Evolutionary conservation across 1,140 invertebrate species (phyloP).

Genomic region (Drosophila fuyamai): DNA sequence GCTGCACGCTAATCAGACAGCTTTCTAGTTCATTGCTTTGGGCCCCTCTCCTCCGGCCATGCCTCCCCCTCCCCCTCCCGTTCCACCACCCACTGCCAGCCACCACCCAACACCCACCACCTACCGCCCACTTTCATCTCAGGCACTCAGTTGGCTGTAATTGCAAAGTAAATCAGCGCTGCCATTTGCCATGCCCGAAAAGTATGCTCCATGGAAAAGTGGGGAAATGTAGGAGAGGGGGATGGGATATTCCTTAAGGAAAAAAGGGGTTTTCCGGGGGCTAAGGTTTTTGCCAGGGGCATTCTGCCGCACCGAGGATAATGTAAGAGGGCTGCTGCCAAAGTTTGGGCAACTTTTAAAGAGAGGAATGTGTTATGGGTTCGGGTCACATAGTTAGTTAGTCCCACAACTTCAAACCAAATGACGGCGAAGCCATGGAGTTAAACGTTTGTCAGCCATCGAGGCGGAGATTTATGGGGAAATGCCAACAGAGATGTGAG

Average conservation of each 20-base stretch:
- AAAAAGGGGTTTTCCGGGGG: background rate
- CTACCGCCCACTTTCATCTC: slow-evolving; percentile 23
- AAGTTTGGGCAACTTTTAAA: slow-evolving; percentile 75
- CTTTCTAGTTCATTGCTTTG: slow-evolving; percentile 81
- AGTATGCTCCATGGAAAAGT: slow-evolving; percentile 48
- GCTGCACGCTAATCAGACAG: slow-evolving; percentile 78
- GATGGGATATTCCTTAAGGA: slow-evolving; percentile 6
- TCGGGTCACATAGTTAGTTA: slow-evolving; percentile 78
- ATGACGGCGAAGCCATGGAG: slow-evolving; percentile 46
- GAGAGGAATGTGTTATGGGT: slow-evolving; percentile 81
- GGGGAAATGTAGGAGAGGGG: background rate
- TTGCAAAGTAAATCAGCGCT: slow-evolving; percentile 81
- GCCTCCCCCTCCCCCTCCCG: slow-evolving; percentile 17
- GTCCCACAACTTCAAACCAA: slow-evolving; percentile 54
- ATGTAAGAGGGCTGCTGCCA: slow-evolving; percentile 43
- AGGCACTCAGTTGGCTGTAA: slow-evolving; percentile 64
- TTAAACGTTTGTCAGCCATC: slow-evolving; percentile 48
- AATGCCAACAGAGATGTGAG: background rate
- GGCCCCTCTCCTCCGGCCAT: background rate
- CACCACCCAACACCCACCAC: slow-evolving; percentile 13
- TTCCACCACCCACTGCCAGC: background rate
- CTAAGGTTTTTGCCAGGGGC: background rate
- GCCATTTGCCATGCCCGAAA: slow-evolving; percentile 79
- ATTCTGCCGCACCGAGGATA: slow-evolving; percentile 1
- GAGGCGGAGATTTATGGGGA: slow-evolving; percentile 37